Conservation (phyloP, 2,888 invertebrate species). For the Nymphalis polychloros region DNA sequence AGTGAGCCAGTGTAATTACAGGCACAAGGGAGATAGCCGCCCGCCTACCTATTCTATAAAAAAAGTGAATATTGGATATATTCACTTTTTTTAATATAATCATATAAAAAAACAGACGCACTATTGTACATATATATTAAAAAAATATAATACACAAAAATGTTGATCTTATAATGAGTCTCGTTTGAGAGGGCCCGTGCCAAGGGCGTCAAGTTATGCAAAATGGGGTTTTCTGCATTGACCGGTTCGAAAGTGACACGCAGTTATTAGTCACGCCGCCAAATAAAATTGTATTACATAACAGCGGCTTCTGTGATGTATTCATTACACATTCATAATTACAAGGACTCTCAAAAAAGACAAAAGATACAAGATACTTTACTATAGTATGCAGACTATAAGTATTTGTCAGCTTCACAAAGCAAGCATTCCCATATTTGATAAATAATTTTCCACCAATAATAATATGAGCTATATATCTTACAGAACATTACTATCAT, state of each 20-base stretch:
- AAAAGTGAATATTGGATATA: too few relatives aligned
- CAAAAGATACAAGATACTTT: not conserved
- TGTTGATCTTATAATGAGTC: not conserved
- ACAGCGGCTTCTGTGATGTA: not conserved
- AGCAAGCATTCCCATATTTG: too few relatives aligned
- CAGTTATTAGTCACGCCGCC: conserved; percentile 2
- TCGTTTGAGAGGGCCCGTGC: conserved; percentile 10
- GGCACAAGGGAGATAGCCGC: too few relatives aligned
- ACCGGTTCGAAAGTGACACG: conserved; percentile 20
- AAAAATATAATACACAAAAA: too few relatives aligned
- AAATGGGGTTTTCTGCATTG: conserved; percentile 11
- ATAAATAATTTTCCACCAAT: too few relatives aligned
- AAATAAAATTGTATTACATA: conserved; percentile 6
- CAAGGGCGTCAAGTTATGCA: conserved; percentile 18
- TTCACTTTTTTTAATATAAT: too few relatives aligned
- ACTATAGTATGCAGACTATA: not conserved
- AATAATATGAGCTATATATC: too few relatives aligned
- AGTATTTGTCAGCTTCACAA: not conserved
- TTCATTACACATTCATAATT: not conserved
- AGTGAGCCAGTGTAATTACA: too few relatives aligned
- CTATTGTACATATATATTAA: too few relatives aligned
- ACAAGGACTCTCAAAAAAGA: not conserved
- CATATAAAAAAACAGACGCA: too few relatives aligned
- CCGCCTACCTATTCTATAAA: too few relatives aligned
- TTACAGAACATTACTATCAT: too few relatives aligned